phyloP scores from a whole-genome alignment of 2,797 vertebrate genomes.

The Sebastes matsubarae region DNA sequence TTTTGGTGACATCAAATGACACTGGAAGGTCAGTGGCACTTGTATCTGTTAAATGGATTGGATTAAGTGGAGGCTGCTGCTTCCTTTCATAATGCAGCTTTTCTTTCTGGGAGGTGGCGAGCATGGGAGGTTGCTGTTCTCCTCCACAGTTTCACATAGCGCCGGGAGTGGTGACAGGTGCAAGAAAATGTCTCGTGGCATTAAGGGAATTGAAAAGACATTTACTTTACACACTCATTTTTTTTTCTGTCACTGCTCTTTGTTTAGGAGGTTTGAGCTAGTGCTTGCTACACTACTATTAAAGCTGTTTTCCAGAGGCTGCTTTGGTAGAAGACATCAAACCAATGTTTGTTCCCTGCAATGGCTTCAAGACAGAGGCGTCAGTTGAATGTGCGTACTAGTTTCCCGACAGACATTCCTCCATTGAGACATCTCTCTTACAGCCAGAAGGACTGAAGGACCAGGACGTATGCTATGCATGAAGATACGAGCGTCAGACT shows the following conservation, averaged over 20 bases:
- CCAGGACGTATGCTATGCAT: conserved; percentile 12
- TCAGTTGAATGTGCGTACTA: conserved; percentile 49
- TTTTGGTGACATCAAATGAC: conserved; percentile 81
- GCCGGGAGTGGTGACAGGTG: conserved; percentile 78
- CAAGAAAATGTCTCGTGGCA: conserved; percentile 76
- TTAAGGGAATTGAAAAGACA: conserved; percentile 78
- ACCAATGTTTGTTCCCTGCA: conserved; percentile 57
- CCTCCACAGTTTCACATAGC: conserved; percentile 65
- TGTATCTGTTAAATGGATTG: conserved; percentile 83
- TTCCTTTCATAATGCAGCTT: conserved; percentile 81
- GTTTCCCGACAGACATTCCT: conserved; percentile 47
- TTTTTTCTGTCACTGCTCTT: conserved; percentile 72
- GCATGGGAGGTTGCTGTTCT: conserved; percentile 67
- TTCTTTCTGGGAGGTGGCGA: conserved; percentile 73
- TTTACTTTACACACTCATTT: conserved; percentile 75
- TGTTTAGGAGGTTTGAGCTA: conserved; percentile 72
- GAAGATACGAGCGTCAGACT: conserved; percentile 53
- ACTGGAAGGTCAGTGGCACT: conserved; percentile 84
- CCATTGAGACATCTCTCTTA: conserved; percentile 48
- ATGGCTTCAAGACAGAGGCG: conserved; percentile 54
- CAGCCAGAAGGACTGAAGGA: conserved; percentile 50
- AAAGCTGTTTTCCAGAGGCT: conserved; percentile 69
- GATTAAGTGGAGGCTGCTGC: conserved; percentile 82
- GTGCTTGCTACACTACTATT: conserved; percentile 61
- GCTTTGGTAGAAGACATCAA: conserved; percentile 73